Evolutionary conservation across 2,113 vertebrate genomes (phyloP), one percentile per base, ranked within the genome.

Genomic region (Rhombomys opimus): DNA sequence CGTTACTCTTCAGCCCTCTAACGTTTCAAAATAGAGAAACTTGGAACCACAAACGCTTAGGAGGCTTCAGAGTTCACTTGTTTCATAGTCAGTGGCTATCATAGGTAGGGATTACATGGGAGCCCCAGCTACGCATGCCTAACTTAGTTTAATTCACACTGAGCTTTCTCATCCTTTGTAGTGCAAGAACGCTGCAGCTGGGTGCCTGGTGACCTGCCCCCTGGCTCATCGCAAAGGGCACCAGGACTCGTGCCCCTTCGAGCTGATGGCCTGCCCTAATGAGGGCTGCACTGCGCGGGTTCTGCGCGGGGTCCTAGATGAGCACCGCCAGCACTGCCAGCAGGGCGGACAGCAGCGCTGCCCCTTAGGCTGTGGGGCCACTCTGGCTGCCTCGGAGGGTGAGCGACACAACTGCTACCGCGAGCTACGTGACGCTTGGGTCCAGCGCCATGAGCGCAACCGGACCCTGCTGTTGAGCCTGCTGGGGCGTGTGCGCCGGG

Each of bases 181-280:
- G 99, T 99, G 99, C 97, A 99, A 98, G 95, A 99, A 99, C 13
- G 98, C 98, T 4, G 98, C 98, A 84, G 98, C 98, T 23, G 99
- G 99, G 88, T 99, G 99, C 96, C 73, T 95, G 67, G 98, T 98
- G 76, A 99, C 97, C 0, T 99, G 99, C 92, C 93, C 98, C 68
- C 98, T 99, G 73, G 98, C 98, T 0, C 98, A 98, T 94, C 98
- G 98, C 95, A 98, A 98, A 94, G 97, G 97, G 41, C 99, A 99
- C 97, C 98, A 98, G 90, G 97, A 98, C 94, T 98, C 95, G 67
- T 99, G 99, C 30, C 96, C 97, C 13, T 99, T 98, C 0, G 98
- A 99, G 98, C 96, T 97, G 82, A 98, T 97, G 61, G 89, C 98
- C 38, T 99, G 99, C 89, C 98, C 99, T 5, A 98, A 99, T n/a